Conservation (phyloP, 2,113 vertebrate species). For the Psophia crepitans region DNA sequence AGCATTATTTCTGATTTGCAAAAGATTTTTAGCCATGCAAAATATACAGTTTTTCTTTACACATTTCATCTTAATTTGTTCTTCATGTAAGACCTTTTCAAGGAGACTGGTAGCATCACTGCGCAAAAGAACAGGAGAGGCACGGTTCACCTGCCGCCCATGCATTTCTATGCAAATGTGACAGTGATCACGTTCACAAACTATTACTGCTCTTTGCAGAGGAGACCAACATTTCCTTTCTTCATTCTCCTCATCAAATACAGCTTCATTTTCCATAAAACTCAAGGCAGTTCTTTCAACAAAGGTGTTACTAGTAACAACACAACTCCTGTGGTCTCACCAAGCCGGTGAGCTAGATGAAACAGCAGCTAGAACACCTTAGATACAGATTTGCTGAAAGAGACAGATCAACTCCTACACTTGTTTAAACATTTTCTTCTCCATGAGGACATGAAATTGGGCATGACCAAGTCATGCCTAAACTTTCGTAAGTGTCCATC, state of each 20-base stretch:
- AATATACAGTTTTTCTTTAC: neutral
- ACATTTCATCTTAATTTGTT: neutral
- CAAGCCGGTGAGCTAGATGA: neutral
- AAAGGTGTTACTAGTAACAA: neutral
- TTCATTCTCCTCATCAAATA: neutral
- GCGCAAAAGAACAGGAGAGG: neutral
- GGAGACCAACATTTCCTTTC: neutral
- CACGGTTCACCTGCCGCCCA: neutral
- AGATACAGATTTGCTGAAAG: neutral
- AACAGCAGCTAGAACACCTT: neutral
- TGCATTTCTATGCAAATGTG: neutral
- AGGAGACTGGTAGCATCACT: neutral
- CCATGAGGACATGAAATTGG: neutral
- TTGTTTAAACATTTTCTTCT: neutral
- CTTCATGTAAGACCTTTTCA: neutral
- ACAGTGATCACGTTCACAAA: neutral
- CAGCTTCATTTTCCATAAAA: neutral
- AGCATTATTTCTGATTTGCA: neutral
- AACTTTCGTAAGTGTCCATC: neutral
- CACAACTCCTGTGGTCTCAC: neutral
- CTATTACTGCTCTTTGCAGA: neutral
- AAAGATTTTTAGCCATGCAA: neutral
- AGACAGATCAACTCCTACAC: neutral
- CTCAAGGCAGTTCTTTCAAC: neutral
- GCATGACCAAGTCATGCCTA: neutral